Evolutionary conservation across 2,888 invertebrate genomes (phyloP).

Genomic region (Agapostemon virescens): DNA sequence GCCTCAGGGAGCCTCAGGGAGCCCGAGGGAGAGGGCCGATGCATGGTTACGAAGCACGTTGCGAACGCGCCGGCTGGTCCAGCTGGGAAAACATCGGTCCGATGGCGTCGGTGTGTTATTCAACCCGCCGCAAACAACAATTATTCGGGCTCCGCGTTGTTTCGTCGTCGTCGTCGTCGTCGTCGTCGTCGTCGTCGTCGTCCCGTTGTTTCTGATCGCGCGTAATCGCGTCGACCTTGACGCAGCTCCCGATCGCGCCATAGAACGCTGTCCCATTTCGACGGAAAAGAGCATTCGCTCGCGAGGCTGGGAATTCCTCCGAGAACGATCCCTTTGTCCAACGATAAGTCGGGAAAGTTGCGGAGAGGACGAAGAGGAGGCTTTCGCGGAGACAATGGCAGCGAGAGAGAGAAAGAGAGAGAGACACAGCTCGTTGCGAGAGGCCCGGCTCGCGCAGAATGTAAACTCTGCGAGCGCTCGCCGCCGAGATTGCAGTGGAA

Average conservation of each 20-base stretch:
- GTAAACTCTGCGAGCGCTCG: constrained; percentile 3
- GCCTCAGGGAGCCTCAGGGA: constrained; percentile 45
- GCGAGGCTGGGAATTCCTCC: constrained; percentile 19
- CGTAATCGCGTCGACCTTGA: constrained; percentile 27
- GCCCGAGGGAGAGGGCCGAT: constrained; percentile 45
- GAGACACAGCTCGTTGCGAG: constrained; percentile 7
- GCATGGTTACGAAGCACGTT: constrained; percentile 40
- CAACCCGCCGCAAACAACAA: constrained; percentile 34
- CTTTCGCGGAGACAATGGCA: constrained; percentile 19
- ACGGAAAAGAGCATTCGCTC: neutral
- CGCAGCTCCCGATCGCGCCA: constrained; percentile 7
- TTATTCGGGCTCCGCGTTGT: neutral
- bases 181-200: neutral
- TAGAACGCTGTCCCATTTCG: neutral
- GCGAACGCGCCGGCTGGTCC: constrained; percentile 64
- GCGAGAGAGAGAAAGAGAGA: neutral
- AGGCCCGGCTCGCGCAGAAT: constrained; percentile 6
- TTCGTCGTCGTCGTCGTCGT: neutral
- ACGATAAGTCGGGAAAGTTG: constrained; percentile 37
- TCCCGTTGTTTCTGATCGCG: neutral
- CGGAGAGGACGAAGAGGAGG: constrained; percentile 6
- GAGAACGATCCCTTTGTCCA: constrained; percentile 18
- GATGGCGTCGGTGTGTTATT: constrained; percentile 51
- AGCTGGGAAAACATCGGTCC: constrained; percentile 66
- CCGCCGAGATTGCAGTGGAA: constrained; percentile 18